A percentile compares a stretch with the other conserved stretches of the same genome.
Conservation (phyloP, 2,888 invertebrate species). For the Chymomyza caudatula region DNA sequence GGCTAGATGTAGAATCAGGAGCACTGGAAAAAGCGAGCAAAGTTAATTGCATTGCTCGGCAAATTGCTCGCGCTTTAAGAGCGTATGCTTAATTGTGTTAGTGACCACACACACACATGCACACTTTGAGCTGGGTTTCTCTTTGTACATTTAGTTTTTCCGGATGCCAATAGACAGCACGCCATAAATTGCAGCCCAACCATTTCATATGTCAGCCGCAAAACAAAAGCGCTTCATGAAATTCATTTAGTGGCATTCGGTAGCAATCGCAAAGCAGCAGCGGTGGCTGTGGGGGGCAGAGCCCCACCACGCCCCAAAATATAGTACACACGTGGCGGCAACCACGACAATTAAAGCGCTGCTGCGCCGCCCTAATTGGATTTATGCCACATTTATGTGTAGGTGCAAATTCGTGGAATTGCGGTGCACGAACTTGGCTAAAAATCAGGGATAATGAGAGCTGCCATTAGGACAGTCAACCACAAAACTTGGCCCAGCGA, state of each 20-base stretch:
- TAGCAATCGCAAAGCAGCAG: background rate
- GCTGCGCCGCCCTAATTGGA: conserved; percentile 67
- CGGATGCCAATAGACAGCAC: background rate
- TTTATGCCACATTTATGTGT: conserved; percentile 70
- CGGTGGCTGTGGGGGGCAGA: background rate
- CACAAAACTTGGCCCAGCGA: conserved; percentile 9
- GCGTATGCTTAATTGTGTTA: no score
- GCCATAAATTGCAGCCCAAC: conserved; percentile 12
- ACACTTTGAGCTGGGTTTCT: no score
- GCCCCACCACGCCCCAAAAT: background rate
- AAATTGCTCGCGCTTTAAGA: no score
- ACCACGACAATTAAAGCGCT: conserved; percentile 66
- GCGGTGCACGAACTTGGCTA: conserved; percentile 40
- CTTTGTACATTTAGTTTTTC: background rate
- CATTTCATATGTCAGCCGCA: conserved; percentile 53
- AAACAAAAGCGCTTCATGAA: conserved; percentile 66
- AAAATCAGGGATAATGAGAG: conserved; percentile 67
- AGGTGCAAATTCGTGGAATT: conserved; percentile 63
- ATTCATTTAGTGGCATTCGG: conserved; percentile 64
- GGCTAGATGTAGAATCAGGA: no score
- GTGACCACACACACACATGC: no score
- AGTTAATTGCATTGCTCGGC: no score
- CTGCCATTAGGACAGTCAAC: conserved; percentile 31
- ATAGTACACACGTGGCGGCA: conserved; percentile 7
- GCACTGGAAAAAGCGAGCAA: no score